Evolutionary conservation across 2,797 vertebrate genomes (phyloP).

Genomic region (Ataeniobius toweri): DNA sequence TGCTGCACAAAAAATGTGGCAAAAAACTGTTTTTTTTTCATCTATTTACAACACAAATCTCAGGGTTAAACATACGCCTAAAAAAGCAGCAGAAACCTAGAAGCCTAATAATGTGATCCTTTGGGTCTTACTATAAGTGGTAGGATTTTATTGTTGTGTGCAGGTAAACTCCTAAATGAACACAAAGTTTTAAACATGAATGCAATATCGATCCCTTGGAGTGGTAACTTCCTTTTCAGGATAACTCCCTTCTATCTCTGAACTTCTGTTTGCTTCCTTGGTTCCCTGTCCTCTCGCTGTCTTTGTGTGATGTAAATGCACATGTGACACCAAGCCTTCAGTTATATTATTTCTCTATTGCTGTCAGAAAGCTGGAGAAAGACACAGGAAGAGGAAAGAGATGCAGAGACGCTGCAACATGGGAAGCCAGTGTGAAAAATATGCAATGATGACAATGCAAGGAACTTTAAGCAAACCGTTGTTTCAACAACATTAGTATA

Average conservation of each 20-base stretch:
- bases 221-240: conserved; percentile 1
- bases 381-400: conserved; percentile 39
- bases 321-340: conserved; percentile 34
- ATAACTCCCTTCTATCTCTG: conserved; percentile 12
- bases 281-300: conserved; percentile 37
- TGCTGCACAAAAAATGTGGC: conserved; percentile 4
- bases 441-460: conserved; percentile 32
- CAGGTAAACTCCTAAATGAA: conserved; percentile 20
- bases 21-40: conserved; percentile 31
- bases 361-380: conserved; percentile 58
- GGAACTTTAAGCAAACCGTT: conserved; percentile 55
- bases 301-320: conserved; percentile 16
- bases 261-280: conserved; percentile 14
- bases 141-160: conserved; percentile 1
- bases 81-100: conserved; percentile 15
- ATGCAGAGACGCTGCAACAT: conserved; percentile 16
- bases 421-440: conserved; percentile 34
- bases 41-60: conserved; percentile 51
- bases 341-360: conserved; percentile 60
- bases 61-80: conserved; percentile 16
- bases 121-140: conserved; percentile 1
- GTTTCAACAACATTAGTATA: conserved; percentile 36
- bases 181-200: conserved; percentile 55
- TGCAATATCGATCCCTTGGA: conserved; percentile 50
- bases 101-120: conserved; percentile 19